Evolutionary conservation across 2,113 vertebrate species (phyloP), one percentile per base, ranked within the genome.

Genomic region (Boleophthalmus pectinirostris): DNA sequence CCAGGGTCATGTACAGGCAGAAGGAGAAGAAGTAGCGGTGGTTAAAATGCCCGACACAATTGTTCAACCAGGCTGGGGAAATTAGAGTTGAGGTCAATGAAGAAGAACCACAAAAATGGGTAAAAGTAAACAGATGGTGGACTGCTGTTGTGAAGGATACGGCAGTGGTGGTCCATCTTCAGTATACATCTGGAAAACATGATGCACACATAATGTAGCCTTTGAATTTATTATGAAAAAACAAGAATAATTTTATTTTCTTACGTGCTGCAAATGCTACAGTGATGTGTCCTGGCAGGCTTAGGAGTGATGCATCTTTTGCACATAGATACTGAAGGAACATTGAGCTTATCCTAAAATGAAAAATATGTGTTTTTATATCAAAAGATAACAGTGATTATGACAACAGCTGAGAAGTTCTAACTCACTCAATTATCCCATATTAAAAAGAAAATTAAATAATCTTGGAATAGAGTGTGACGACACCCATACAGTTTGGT

Each of bases 161-260:
- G 98, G 77, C 98, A 99, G 89, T 99, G 98, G 67, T 99, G 98
- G 80, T 99, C 98, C 98, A 99, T 99, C 93, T 98, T 99, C 92
- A 99, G 91, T 86, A 99, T 92, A 14, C 97, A 99, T 83, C 98
- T 99, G 91, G 2, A 14, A 35, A 14, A 38, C 35, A 82, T 83
- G 3, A 66, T 58, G 56, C 2, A 23, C 47, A 63, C 49, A 25
- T 23, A 33, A 61, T 25, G 54, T 3, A 56, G 9, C 10, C n/a
- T 5, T 3, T 23, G 3, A 0, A 61, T 23, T 3, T 0, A 61
- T 15, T 2, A 18, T 12, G 35, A 60, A 21, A 5, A 8, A 7
- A 1, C 13, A 35, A 68, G 33, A 61, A 5, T 14, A 43, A 5
- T 14, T 5, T 38, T 11, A 1, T 38, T 16, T 2, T 29, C 94